Evolutionary conservation across 2,888 invertebrate species (phyloP).

Genomic region (Phaedon cochleariae): DNA sequence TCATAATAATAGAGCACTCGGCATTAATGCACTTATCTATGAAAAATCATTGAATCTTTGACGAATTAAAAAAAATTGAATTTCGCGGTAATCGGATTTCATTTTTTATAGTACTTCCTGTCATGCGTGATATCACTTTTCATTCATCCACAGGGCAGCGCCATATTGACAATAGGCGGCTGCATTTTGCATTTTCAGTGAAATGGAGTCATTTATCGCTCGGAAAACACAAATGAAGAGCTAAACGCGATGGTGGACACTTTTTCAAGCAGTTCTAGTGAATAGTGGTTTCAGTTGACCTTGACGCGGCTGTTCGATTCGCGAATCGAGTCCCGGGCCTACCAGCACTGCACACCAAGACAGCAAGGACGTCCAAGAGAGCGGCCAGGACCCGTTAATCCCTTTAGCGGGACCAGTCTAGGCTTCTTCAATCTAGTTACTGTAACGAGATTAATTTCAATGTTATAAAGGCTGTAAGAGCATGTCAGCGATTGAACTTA

Average conservation of each 20-base stretch:
- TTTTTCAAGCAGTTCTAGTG: slow-evolving; percentile 38
- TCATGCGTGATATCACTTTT: slow-evolving; percentile 40
- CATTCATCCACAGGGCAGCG: slow-evolving; percentile 68
- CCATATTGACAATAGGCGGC: slow-evolving; percentile 80
- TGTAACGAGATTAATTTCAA: slow-evolving; percentile 73
- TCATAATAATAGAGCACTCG: no score
- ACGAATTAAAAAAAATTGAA: no score
- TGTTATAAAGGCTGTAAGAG: slow-evolving; percentile 60
- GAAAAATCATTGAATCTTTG: no score
- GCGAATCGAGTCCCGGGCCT: slow-evolving; percentile 22
- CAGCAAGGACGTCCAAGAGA: slow-evolving; percentile 23
- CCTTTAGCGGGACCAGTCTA: slow-evolving; percentile 55
- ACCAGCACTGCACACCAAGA: slow-evolving; percentile 4
- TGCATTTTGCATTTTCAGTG: slow-evolving; percentile 59
- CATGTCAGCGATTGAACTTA: slow-evolving; percentile 61
- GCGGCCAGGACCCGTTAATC: slow-evolving; percentile 44
- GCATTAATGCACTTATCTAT: no score
- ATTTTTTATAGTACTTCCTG: slow-evolving; percentile 40
- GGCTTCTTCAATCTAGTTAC: slow-evolving; percentile 84
- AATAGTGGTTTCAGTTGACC: slow-evolving; percentile 62
- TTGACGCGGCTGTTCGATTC: slow-evolving; percentile 49
- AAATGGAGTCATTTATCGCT: slow-evolving; percentile 55
- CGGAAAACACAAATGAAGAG: slow-evolving; percentile 36
- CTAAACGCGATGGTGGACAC: slow-evolving; percentile 44
- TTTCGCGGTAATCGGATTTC: slow-evolving; percentile 26